phyloP scores from a whole-genome alignment of 2,888 invertebrate genomes.

The Auanema freiburgensis region DNA sequence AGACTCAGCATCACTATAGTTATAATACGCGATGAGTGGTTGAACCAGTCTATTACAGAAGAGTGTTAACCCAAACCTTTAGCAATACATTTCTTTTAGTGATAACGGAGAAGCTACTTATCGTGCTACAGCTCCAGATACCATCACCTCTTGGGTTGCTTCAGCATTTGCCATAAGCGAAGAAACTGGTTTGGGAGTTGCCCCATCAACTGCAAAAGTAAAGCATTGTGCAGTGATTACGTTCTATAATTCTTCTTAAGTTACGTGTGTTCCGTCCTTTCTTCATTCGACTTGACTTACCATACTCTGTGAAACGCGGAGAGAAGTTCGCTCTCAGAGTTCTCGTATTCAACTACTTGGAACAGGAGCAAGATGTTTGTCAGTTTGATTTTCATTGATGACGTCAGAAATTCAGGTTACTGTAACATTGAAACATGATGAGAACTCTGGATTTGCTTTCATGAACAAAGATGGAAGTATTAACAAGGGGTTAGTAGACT shows the following conservation, averaged over 20 bases:
- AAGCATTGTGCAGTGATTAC: neutral
- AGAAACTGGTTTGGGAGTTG: constrained; percentile 77
- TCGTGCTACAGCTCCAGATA: constrained; percentile 77
- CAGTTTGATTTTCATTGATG: too few relatives aligned
- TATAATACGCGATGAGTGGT: too few relatives aligned
- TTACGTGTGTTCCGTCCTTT: constrained; percentile 81
- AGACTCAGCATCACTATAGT: too few relatives aligned
- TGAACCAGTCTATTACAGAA: too few relatives aligned
- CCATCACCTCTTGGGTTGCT: constrained; percentile 82
- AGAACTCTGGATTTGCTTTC: constrained; percentile 66
- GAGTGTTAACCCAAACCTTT: too few relatives aligned
- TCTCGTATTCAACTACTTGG: constrained; percentile 75
- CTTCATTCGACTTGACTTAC: constrained; percentile 82
- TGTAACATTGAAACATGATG: constrained; percentile 81
- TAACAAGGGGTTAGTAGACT: constrained; percentile 37
- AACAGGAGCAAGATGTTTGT: constrained; percentile 71
- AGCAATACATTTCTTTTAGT: too few relatives aligned
- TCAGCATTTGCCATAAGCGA: constrained; percentile 82
- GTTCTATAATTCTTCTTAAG: constrained; percentile 61
- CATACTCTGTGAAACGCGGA: constrained; percentile 83
- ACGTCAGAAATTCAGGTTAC: constrained; percentile 74
- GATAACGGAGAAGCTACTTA: constrained; percentile 68
- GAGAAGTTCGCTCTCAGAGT: constrained; percentile 83
- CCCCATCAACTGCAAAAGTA: constrained; percentile 67
- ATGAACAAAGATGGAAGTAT: constrained; percentile 59